A percentile compares a stretch with the other conserved stretches of the same genome.
phyloP scores from a whole-genome alignment of 2,113 vertebrate genomes.

The Verasper variegatus region DNA sequence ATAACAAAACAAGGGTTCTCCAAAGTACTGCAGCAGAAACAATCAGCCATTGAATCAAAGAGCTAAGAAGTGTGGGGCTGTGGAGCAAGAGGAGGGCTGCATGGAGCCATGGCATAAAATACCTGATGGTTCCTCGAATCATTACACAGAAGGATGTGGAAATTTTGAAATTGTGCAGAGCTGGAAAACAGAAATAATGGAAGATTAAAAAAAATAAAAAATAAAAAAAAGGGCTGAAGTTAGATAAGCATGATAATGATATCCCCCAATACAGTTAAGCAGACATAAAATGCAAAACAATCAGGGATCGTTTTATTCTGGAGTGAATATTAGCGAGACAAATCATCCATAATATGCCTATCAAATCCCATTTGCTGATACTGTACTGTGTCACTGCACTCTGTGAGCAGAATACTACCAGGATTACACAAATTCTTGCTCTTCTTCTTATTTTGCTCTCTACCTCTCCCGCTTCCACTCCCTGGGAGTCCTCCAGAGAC shows the following conservation, averaged over 20 bases:
- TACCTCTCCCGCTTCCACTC: slow-evolving; percentile 32
- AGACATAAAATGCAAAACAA: slow-evolving; percentile 51
- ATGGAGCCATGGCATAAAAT: slow-evolving; percentile 21
- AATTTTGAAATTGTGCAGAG: slow-evolving; percentile 13
- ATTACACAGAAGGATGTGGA: slow-evolving; percentile 35
- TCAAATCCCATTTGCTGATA: slow-evolving; percentile 70
- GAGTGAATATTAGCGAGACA: slow-evolving; percentile 57
- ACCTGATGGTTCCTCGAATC: slow-evolving; percentile 34
- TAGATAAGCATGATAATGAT: slow-evolving; percentile 25
- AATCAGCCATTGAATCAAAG: slow-evolving; percentile 28
- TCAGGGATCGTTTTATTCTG: slow-evolving; percentile 35
- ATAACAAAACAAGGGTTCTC: slow-evolving; percentile 37
- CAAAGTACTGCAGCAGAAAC: slow-evolving; percentile 3
- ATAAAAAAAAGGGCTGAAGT: slow-evolving; percentile 3
- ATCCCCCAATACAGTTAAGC: slow-evolving; percentile 39
- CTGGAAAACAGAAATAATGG: slow-evolving; percentile 22
- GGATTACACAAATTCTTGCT: slow-evolving; percentile 61
- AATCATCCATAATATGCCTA: slow-evolving; percentile 54
- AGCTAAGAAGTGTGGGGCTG: slow-evolving; percentile 19
- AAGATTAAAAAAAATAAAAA: slow-evolving; percentile 5
- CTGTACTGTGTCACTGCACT: slow-evolving; percentile 22
- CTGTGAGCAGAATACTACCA: slow-evolving; percentile 41
- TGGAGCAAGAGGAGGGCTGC: background rate
- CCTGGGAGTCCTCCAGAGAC: slow-evolving; percentile 52
- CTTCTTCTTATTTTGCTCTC: slow-evolving; percentile 36